phyloP scores from a whole-genome alignment of 1,140 invertebrate species.

The Atta colombica region DNA sequence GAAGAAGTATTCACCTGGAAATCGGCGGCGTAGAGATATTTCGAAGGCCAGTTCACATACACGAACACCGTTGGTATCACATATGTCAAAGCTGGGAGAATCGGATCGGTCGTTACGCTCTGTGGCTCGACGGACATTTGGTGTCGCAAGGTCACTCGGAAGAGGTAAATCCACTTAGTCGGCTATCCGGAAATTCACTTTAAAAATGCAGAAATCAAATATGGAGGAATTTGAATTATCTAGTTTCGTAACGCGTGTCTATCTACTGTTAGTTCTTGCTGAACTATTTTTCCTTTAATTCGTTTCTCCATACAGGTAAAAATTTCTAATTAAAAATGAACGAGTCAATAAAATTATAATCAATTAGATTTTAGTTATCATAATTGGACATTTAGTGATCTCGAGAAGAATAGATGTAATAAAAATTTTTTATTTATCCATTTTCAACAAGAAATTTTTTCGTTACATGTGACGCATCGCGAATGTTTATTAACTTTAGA shows the following conservation, averaged over 20 bases:
- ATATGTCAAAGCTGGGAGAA: conserved; percentile 90
- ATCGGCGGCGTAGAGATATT: conserved; percentile 87
- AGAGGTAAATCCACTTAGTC: conserved; percentile 81
- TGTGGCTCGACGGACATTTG: conserved; percentile 88
- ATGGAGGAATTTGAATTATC: background rate
- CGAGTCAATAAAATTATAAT: too few relatives aligned
- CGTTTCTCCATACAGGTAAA: too few relatives aligned
- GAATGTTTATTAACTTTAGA: too few relatives aligned
- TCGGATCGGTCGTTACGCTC: conserved; percentile 87
- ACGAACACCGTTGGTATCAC: conserved; percentile 89
- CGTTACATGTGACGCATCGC: too few relatives aligned
- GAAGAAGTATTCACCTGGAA: conserved; percentile 87
- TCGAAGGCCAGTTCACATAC: conserved; percentile 83
- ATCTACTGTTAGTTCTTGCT: background rate
- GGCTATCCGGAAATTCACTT: background rate
- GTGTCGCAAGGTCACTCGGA: conserved; percentile 84
- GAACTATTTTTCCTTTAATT: background rate
- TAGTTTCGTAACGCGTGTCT: background rate
- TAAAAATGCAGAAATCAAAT: background rate
- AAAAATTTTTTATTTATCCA: too few relatives aligned
- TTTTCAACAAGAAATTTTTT: too few relatives aligned
- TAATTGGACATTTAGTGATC: too few relatives aligned
- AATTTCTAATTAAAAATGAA: too few relatives aligned
- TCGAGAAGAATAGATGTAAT: too few relatives aligned
- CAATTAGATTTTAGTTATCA: too few relatives aligned